A percentile compares a stretch with the other conserved stretches of the same genome.
phyloP scores from a whole-genome alignment of 2,888 invertebrate genomes.

The Hoplodrina blanda region DNA sequence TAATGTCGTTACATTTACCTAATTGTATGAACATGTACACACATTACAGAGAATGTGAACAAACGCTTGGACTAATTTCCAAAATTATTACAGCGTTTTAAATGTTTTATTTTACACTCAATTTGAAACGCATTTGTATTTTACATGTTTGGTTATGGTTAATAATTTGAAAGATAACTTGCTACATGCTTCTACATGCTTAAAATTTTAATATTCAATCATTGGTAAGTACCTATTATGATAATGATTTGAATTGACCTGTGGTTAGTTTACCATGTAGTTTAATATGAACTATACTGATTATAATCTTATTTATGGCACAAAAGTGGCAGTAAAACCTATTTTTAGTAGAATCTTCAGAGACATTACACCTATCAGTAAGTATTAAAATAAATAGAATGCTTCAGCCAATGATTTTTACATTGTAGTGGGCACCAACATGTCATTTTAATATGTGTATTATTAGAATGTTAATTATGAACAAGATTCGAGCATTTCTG shows the following conservation, averaged over 20 bases:
- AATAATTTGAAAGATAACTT: background rate
- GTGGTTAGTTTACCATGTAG: too few relatives aligned
- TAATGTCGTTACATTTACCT: too few relatives aligned
- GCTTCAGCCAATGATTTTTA: background rate
- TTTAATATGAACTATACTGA: too few relatives aligned
- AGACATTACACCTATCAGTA: background rate
- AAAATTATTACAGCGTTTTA: background rate
- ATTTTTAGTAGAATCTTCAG: background rate
- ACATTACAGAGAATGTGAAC: background rate
- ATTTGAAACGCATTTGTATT: background rate
- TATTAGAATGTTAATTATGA: slow-evolving; percentile 12
- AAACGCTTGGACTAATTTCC: background rate
- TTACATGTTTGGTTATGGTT: background rate
- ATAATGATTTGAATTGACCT: background rate
- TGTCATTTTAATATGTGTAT: background rate
- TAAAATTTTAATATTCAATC: background rate
- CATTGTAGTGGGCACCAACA: background rate
- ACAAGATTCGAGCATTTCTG: background rate
- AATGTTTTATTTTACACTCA: background rate
- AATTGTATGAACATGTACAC: background rate
- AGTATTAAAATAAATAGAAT: background rate
- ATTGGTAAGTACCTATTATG: too few relatives aligned
- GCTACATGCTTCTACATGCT: too few relatives aligned
- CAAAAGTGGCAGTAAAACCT: background rate
- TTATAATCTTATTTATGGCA: background rate